Percentiles rank a stretch among this genome's conserved stretches.
These are phyloP conservation scores for Clarias gariepinus DNA, from an alignment of 2,113 vertebrate genomes.

Conservation along the genomic window DNA sequence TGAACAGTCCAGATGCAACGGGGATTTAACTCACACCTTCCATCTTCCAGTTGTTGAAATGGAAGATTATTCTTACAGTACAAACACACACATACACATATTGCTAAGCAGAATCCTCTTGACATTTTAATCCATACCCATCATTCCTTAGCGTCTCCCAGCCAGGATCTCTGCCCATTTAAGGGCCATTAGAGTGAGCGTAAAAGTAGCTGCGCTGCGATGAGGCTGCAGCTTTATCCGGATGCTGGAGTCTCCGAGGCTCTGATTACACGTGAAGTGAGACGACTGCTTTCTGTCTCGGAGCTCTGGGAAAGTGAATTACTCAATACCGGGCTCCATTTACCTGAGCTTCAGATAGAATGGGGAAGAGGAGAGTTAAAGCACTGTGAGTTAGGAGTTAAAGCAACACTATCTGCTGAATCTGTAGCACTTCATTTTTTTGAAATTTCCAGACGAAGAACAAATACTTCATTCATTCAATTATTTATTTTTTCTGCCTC, in stretches of 20 bases:
- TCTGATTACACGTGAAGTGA: conserved; percentile 39
- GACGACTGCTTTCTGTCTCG: conserved; percentile 35
- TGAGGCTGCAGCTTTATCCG: conserved; percentile 36
- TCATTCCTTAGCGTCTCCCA: conserved; percentile 26
- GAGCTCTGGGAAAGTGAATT: conserved; percentile 42
- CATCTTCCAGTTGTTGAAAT: conserved; percentile 50
- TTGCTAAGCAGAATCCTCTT: conserved; percentile 21
- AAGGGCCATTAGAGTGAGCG: conserved; percentile 47
- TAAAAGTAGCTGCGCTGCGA: conserved; percentile 45
- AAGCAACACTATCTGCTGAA: background rate
- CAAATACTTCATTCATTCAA: no score
- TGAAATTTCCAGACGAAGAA: background rate
- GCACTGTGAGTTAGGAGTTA: background rate
- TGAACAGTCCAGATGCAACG: background rate
- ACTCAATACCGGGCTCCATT: conserved; percentile 15
- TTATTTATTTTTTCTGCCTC: no score
- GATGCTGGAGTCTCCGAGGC: conserved; percentile 33
- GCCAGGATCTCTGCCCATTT: conserved; percentile 48
- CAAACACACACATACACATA: background rate
- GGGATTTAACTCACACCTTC: background rate
- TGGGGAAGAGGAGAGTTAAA: conserved; percentile 12
- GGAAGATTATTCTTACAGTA: conserved; percentile 20
- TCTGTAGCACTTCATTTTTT: background rate
- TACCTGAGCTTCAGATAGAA: conserved; percentile 18
- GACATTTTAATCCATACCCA: conserved; percentile 44